Base-by-base conservation (phyloP, 1,140 invertebrate genomes). In the Melipona quadrifasciata region DNA sequence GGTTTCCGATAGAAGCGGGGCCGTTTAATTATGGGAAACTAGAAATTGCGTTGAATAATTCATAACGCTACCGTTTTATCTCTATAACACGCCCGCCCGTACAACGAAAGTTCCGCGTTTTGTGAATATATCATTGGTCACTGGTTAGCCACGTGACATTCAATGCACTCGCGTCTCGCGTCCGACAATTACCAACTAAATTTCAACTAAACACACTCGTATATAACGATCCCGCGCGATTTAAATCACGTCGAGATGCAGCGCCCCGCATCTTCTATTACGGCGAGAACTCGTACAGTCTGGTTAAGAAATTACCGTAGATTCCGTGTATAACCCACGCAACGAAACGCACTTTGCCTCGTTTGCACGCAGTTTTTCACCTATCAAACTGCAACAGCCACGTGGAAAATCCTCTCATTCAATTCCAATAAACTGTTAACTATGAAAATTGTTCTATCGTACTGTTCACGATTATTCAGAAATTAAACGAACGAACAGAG, bases 21-120 rank as follows among this genome's bases (percentile, higher is more conserved):
- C 14, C 39, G 17, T 72, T 51, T 72, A 72, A 72, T 72, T 51
- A 72, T 51, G 17, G 47, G 24, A 17, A 51, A 27, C 47, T 72
- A 72, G 24, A 51, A 51, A 72, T 51, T 27, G 47, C 24, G 70
- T 51, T 72, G 47, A 72, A 72, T 72, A 72, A 72, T 72, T 51
- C 47, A 51, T 51, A 72, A 72, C 39, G 8, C 39, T 10, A 5
- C 39, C 14, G 3, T 72, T 72, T 72, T 72, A 51, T 51, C 70
- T 51, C n/a, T 19, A n/a, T 24, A 27, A 17, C 27, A n/a, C 6
- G 24, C 10, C n/a, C 39, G 16, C 0, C n/a, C 1, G 47, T 51
- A 51, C 39, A 72, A 72, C 17, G 39, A 27, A 72, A 72, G 39
- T 72, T 71, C 16, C 70, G 24, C 10, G 3, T 0, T 8, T 11